These are phyloP conservation scores for Bos indicus DNA, from an alignment of 2,113 vertebrate genomes.

Conservation along the genomic window DNA sequence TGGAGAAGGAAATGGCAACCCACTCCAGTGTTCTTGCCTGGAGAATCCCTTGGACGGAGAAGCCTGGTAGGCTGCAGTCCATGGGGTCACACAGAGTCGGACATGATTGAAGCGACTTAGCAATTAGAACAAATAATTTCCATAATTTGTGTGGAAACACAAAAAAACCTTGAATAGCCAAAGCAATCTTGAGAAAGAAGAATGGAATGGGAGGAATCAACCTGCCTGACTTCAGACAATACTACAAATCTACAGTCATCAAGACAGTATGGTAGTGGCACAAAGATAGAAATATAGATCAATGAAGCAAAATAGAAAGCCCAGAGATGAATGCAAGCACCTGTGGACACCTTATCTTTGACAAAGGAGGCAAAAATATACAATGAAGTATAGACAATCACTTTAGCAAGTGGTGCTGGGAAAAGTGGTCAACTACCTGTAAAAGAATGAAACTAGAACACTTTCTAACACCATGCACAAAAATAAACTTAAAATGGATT, in stretches of 20 bases:
- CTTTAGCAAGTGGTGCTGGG: background rate
- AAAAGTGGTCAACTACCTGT: background rate
- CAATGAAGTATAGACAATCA: background rate
- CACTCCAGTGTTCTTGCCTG: no score
- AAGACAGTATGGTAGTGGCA: background rate
- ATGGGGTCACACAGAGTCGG: no score
- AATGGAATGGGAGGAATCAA: background rate
- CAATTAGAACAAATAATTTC: background rate
- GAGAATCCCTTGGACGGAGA: no score
- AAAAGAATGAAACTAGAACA: background rate
- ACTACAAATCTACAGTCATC: background rate
- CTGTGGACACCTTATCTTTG: background rate
- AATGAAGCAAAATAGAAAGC: background rate
- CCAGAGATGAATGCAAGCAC: background rate
- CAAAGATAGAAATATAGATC: background rate
- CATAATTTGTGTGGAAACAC: background rate
- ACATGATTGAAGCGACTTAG: no score
- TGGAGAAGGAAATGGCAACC: no score
- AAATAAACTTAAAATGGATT: background rate
- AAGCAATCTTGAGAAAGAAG: background rate
- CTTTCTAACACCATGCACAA: background rate
- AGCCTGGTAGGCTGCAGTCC: no score
- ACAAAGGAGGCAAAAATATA: background rate
- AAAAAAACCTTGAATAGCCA: background rate
- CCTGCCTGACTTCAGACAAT: background rate